These are phyloP conservation scores for Lipophrys pholis DNA, from an alignment of 2,113 vertebrate species.

Conservation along the genomic window DNA sequence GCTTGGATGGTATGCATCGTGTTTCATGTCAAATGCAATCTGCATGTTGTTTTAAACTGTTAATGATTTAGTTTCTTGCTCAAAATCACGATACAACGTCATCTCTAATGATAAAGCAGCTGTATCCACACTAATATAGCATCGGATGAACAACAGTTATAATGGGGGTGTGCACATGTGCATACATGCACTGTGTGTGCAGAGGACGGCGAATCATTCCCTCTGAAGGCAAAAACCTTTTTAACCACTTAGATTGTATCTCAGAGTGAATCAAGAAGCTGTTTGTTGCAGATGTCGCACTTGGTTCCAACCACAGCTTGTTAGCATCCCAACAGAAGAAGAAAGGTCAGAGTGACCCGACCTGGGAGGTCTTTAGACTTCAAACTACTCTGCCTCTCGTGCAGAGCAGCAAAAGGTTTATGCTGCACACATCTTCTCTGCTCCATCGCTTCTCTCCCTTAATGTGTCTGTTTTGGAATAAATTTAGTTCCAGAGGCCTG, in stretches of 20 bases:
- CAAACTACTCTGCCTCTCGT: not conserved
- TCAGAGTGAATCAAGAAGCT: not conserved
- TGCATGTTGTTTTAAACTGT: too few relatives aligned
- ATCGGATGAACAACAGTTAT: too few relatives aligned
- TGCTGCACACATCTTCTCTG: constrained; percentile 7
- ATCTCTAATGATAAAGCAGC: too few relatives aligned
- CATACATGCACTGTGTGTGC: too few relatives aligned
- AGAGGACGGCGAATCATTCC: too few relatives aligned
- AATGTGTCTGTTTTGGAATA: constrained; percentile 5
- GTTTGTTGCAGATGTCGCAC: constrained; percentile 25
- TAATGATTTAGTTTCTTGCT: too few relatives aligned
- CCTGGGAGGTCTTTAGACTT: constrained; percentile 5
- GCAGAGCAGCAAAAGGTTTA: constrained; percentile 1
- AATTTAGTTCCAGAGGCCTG: constrained; percentile 18
- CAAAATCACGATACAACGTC: too few relatives aligned
- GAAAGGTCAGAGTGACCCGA: constrained; percentile 37
- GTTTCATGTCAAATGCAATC: too few relatives aligned
- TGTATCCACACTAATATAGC: too few relatives aligned
- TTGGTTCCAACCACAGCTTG: constrained; percentile 37
- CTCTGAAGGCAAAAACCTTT: not conserved
- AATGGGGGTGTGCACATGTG: too few relatives aligned
- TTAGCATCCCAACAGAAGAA: constrained; percentile 14
- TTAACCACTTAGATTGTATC: not conserved
- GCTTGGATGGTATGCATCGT: too few relatives aligned
- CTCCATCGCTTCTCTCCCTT: not conserved